Conservation (phyloP, 2,113 vertebrate species). For the Eubucco bourcierii region DNA sequence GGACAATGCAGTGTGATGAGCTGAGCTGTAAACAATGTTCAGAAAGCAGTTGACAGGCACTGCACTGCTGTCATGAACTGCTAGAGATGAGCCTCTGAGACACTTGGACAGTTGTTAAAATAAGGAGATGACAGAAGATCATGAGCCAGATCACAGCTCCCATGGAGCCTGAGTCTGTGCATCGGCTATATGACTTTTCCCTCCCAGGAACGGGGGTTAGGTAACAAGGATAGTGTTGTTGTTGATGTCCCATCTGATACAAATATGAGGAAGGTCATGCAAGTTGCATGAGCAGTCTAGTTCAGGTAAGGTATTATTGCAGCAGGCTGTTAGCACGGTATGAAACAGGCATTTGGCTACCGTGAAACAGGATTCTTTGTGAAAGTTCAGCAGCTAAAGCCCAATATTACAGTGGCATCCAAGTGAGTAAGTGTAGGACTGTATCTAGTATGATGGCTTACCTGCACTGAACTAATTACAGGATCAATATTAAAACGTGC, state of each 20-base stretch:
- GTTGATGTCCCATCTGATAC: neutral
- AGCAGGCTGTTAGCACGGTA: neutral
- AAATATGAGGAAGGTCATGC: neutral
- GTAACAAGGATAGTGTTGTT: neutral
- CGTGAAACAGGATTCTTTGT: neutral
- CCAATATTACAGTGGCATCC: neutral
- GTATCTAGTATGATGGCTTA: neutral
- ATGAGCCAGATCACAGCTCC: neutral
- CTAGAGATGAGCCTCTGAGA: neutral
- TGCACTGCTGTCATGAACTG: neutral
- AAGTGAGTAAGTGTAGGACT: slow-evolving; percentile 5
- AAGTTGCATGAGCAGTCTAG: neutral
- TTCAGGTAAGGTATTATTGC: neutral
- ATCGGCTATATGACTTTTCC: neutral
- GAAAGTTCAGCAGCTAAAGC: neutral
- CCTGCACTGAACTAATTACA: slow-evolving; percentile 27
- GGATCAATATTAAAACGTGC: slow-evolving; percentile 32
- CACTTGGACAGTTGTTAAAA: neutral
- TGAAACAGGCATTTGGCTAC: neutral
- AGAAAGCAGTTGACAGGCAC: neutral
- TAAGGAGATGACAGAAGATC: neutral
- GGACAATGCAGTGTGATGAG: neutral
- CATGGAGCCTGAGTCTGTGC: neutral
- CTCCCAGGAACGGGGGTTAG: neutral
- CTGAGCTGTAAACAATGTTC: neutral